Base-by-base conservation (phyloP, 2,888 invertebrate species). In the Hemicrepidius hirtus region DNA sequence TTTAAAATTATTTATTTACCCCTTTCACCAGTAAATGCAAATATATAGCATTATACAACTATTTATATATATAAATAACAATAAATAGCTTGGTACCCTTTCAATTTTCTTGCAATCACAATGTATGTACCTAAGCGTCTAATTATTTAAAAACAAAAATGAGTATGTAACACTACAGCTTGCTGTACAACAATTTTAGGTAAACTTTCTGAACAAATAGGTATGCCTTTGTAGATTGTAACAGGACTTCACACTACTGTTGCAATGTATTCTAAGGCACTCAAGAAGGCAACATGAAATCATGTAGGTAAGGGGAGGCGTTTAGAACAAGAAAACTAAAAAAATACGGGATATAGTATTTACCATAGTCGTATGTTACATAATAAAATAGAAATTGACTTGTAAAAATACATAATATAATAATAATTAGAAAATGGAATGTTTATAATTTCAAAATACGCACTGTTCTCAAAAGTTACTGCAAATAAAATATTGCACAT, bases 51-150 rank as follows among this genome's bases (percentile, higher is more conserved):
- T 73, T 73, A 73, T 71, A 74, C 64, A 75, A 72, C 64, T 73
- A 68, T 75, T 68, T 74, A 77, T 76, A 77, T 74, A 77, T 76
- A 77, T 77, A 75, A 76, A 76, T 76, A 77, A 77, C 74, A 77
- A 77, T 75, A 75, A 75, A 75, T 75, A 75, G 67, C 62, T 73
- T 74, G 70, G 70, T 73, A 66, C 55, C 65, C 65, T 28, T 65
- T 55, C 18, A 53, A 46, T 18, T 20, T 62, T 67, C 35, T 63
- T 20, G 32, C 37, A 72, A 72, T 72, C 72, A 72, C 72, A 72
- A 71, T 68, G 60, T 59, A 71, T 68, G 60, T 59, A 71, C 59
- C 55, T 65, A 71, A 59, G 21, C 9, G 16, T 35, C 35, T 62
- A 46, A 60, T 18, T 44, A 53, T 21, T 41, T 24, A 59, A 67